Conservation (phyloP, 2,888 invertebrate species). For the Chrysotoxum bicinctum region DNA sequence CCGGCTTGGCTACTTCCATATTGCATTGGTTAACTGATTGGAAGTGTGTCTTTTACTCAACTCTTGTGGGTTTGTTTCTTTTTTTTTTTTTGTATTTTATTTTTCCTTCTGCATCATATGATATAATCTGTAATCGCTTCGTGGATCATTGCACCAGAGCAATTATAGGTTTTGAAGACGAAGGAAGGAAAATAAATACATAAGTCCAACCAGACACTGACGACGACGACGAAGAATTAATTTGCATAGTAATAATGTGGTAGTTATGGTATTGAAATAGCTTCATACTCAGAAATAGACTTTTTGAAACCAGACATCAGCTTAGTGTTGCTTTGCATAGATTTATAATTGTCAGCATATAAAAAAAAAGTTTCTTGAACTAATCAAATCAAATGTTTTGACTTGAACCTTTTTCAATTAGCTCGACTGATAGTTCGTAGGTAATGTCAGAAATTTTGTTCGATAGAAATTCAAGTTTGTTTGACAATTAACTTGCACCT, state of each 20-base stretch:
- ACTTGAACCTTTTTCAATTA: no score
- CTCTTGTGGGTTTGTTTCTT: slow-evolving; percentile 11
- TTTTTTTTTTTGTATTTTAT: slow-evolving; percentile 3
- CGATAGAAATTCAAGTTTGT: no score
- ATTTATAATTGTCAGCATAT: neutral
- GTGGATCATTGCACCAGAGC: slow-evolving; percentile 69
- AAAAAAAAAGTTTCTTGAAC: neutral
- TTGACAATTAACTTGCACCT: no score
- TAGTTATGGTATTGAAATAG: neutral
- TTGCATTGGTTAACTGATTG: slow-evolving; percentile 30
- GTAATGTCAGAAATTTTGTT: no score
- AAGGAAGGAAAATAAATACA: slow-evolving; percentile 16
- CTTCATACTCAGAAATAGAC: neutral
- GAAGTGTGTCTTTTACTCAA: slow-evolving; percentile 29
- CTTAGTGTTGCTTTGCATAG: neutral
- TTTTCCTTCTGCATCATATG: slow-evolving; percentile 26
- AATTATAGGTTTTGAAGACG: slow-evolving; percentile 55
- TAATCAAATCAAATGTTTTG: neutral
- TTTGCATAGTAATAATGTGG: slow-evolving; percentile 16
- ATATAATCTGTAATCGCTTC: slow-evolving; percentile 66
- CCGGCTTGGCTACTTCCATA: slow-evolving; percentile 40
- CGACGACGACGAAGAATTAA: slow-evolving; percentile 17
- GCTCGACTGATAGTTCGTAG: no score
- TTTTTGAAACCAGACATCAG: neutral
- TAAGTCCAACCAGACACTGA: slow-evolving; percentile 2